Base-by-base conservation (phyloP, 2,797 vertebrate species). In the Steatocranus sp. region DNA sequence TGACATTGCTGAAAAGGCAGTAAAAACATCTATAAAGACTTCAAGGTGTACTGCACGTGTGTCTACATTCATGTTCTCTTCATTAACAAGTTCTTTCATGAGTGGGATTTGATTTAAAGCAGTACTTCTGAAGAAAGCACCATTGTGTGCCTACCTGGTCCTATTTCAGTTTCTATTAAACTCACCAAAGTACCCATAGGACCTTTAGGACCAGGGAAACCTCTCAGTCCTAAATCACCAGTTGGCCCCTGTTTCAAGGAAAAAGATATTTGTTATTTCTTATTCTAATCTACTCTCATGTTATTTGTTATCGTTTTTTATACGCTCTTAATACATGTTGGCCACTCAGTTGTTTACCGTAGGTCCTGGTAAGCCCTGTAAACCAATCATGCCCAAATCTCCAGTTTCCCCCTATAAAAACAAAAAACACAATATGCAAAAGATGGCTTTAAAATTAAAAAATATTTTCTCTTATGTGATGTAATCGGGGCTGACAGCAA, bases 291-390 rank as follows among this genome's bases (percentile, higher is more conserved):
- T 51, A 25, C 5, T 53, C 2, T 32, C 82, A 4, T 58, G 14
- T 63, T 34, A 20, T 78, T 8, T 49, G 68, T 38, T 6, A 50
- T 51, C 6, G 2, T 81, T 3, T 80, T 74, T 49, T 36, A 34
- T 54, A 20, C 8, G 4, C 3, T 23, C 7, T 41, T 23, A 50
- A 17, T 11, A 11, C 66, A 50, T 34, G 7, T 75, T 41, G 8
- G 11, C 11, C n/a, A 6, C 5, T 61, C 3, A 18, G n/a, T 63
- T 9, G 58, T 83, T 91, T 94, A 99, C 98, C 96, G 96, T 97
- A 80, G 98, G 98, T 20, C 98, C 98, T 86, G 97, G 97, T 83
- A 99, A 98, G 87, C 98, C 98, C 79, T 97, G 97, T 86, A 99
- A 97, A 25, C 98, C 98, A 91, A 95, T 95, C 87, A 97, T 93